Evolutionary conservation across 30 jellyfish, hydroid and myxozoan species (phyloP), one percentile per base, ranked within the genome.

Genomic region (Sanderia malayensis): DNA sequence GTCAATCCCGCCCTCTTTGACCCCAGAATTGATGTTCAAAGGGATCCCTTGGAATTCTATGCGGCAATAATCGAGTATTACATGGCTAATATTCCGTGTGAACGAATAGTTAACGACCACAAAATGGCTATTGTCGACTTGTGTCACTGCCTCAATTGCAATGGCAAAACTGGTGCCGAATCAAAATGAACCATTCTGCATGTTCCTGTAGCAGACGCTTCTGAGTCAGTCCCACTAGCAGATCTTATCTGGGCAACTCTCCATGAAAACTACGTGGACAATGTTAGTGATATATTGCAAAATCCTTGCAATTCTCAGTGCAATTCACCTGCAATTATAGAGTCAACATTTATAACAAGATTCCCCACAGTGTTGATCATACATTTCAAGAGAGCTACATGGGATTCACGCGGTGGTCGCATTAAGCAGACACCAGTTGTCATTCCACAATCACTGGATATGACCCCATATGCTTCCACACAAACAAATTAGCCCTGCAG

Each of bases 21-120:
- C 37, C 70, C 37, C 4, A n/a, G 66, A 8, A n/a, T 6, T 3
- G 30, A 6, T n/a, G 66, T 4, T n/a, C 66, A 58, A 13, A 58
- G 24, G 37, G 70, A 58, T 58, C 37, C 70, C 17, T 31, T 58
- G 9, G 34, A 58, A 24, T 58, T 58, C 24, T 58, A 22, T 13
- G 34, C 70, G 21, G 19, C 37, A 29, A 10, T 58, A 1, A 1
- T 58, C 29, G 24, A 21, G 17, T 31, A 58, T 2, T 58, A 58
- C 37, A 17, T 58, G 3, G 70, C 19, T 2, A 22, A 22, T 17
- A 58, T 58, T 24, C 70, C 2, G 37, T 20, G 70, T 58, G 34
- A 19, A 34, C 19, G 37, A 22, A 17, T 58, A 34, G 70, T 58
- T 22, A 58, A 58, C 70, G 70, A 58, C 13, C 34, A 7, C 70